These are phyloP conservation scores for Brenthis daphne DNA, from an alignment of 2,888 invertebrate genomes.

Conservation along the genomic window DNA sequence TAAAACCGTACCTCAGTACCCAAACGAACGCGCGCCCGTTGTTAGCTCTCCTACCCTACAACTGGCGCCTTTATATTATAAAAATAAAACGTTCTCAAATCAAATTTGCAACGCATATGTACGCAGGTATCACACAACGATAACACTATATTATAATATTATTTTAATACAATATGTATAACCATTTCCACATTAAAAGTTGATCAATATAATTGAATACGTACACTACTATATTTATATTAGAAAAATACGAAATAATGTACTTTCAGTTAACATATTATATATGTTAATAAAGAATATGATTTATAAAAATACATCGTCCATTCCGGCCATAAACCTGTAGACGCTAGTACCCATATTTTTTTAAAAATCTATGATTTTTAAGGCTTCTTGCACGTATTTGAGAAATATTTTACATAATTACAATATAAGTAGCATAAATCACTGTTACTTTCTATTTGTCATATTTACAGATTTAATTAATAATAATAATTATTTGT, in stretches of 20 bases:
- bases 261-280: constrained; percentile 81
- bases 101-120: constrained; percentile 65
- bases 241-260: constrained; percentile 82
- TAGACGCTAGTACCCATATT: constrained; percentile 77
- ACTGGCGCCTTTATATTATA: constrained; percentile 47
- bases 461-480: constrained; percentile 66
- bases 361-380: constrained; percentile 79
- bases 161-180: constrained; percentile 54
- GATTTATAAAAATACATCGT: constrained; percentile 81
- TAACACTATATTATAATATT: constrained; percentile 50
- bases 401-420: constrained; percentile 74
- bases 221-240: constrained; percentile 72
- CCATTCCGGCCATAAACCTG: constrained; percentile 65
- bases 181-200: constrained; percentile 68
- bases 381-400: constrained; percentile 80
- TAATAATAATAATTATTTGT: constrained; percentile 58
- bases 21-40: constrained; percentile 16
- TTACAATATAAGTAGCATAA: constrained; percentile 74
- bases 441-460: constrained; percentile 68
- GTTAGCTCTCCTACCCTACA: constrained; percentile 18
- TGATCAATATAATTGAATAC: constrained; percentile 67
- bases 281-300: constrained; percentile 82
- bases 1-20: constrained; percentile 42
- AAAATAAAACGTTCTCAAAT: constrained; percentile 69
- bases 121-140: constrained; percentile 55